Conservation (phyloP, 1,140 invertebrate species). For the Coptotermes formosanus region DNA sequence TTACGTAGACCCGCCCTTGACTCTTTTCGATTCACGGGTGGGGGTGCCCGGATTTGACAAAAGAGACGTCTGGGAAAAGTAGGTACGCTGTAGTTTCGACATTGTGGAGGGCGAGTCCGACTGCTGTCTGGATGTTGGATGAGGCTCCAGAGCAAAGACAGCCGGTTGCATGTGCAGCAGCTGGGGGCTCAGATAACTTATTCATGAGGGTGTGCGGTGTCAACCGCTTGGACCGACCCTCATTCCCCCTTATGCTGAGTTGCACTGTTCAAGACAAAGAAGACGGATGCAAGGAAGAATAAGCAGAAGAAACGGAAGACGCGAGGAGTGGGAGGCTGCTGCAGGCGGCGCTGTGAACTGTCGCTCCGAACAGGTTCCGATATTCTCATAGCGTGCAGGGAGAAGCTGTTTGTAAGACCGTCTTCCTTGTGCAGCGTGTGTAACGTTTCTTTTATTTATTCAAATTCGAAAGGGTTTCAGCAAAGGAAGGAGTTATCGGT, state of each 20-base stretch:
- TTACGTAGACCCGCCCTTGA: neutral
- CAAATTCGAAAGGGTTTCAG: neutral
- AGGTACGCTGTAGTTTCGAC: neutral
- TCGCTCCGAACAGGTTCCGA: neutral
- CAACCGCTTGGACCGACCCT: neutral
- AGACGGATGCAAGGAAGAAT: neutral
- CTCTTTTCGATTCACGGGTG: neutral
- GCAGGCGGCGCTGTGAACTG: neutral
- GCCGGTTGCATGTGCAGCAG: neutral
- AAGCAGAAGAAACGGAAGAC: neutral
- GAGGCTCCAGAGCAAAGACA: neutral
- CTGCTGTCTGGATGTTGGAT: neutral
- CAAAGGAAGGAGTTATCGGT: neutral
- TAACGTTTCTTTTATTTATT: constrained; percentile 12
- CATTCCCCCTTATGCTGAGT: neutral
- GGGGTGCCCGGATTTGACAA: neutral
- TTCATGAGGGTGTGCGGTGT: constrained; percentile 7
- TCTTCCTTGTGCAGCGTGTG: neutral
- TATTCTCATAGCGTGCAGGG: neutral
- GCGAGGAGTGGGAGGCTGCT: neutral
- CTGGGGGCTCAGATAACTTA: neutral
- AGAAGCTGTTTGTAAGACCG: constrained; percentile 4
- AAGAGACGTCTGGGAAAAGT: constrained; percentile 1
- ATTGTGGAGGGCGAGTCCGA: neutral
- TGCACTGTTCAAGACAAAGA: neutral